Evolutionary conservation across 2,888 invertebrate genomes (phyloP).

Genomic region (Electrophaes corylata): DNA sequence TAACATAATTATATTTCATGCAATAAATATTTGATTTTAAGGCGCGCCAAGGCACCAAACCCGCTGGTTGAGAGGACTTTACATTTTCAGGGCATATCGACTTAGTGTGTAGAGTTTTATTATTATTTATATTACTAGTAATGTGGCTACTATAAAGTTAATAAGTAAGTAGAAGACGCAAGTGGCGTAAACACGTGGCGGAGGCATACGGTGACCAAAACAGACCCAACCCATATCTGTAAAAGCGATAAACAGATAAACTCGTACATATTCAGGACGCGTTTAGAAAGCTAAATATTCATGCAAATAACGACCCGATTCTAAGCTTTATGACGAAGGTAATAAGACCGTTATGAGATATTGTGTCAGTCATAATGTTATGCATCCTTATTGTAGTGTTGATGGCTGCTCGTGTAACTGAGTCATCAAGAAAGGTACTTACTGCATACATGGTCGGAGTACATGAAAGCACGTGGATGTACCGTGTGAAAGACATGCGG

Average conservation of each 20-base stretch:
- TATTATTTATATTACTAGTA: too few relatives aligned
- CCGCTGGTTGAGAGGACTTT: too few relatives aligned
- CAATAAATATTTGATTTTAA: too few relatives aligned
- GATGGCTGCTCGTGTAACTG: constrained; percentile 1
- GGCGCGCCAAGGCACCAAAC: too few relatives aligned
- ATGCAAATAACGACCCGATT: constrained; percentile 23
- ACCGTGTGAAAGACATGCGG: too few relatives aligned
- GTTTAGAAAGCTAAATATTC: constrained; percentile 51
- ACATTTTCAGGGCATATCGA: too few relatives aligned
- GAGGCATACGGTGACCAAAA: constrained; percentile 12
- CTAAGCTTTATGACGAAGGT: constrained; percentile 12
- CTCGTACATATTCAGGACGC: constrained; percentile 55
- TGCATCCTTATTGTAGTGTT: constrained; percentile 22
- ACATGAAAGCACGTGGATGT: too few relatives aligned
- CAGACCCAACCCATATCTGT: constrained; percentile 12
- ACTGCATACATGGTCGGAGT: too few relatives aligned
- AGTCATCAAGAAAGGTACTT: constrained; percentile 5
- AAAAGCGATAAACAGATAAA: constrained; percentile 47
- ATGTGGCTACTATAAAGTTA: too few relatives aligned
- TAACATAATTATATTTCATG: too few relatives aligned
- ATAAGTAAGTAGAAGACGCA: neutral
- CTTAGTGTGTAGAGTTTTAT: too few relatives aligned
- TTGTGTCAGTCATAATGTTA: constrained; percentile 6
- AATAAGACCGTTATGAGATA: constrained; percentile 23
- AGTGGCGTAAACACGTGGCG: neutral